Base-by-base conservation (phyloP, 2,888 invertebrate genomes). In the Erebia palarica region DNA sequence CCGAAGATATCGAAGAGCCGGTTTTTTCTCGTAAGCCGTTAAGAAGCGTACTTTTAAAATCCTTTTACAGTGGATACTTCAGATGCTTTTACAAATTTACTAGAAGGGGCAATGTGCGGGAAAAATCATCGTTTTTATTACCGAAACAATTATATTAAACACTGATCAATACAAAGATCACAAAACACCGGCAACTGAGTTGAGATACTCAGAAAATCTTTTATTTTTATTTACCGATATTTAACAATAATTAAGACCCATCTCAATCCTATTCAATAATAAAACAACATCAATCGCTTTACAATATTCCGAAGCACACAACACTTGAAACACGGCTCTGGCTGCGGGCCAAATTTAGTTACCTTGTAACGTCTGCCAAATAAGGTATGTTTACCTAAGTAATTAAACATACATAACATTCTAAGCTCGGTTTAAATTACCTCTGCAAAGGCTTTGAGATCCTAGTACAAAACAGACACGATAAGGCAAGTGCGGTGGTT, bases 1-100 rank as follows among this genome's bases (percentile, higher is more conserved):
- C 72, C 16, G 14, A 10, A 73, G 76, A 78, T 74, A 75, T 73
- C 68, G 61, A 59, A 68, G 71, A 69, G 74, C 76, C 75, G 76
- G 75, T 76, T 78, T 75, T 77, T 71, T 59, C 75, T 77, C 78
- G 69, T 78, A 77, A 80, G 77, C 71, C 36, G 36, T 73, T 75
- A 76, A 76, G 75, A 71, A 70, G 69, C 72, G 69, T 76, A 75
- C 77, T 77, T 79, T 78, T 78, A 77, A 75, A 75, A 75, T 67
- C 73, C 68, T 74, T 76, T 75, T 74, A 70, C 71, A 14, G 13
- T 74, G 73, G 73, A 63, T 78, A 76, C 77, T 76, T 72, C 76
- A 75, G 78, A 79, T 76, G 79, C 76, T 76, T 79, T 78, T 78
- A 78, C 75, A 78, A 79, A 78, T 77, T 80, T 77, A 78, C 78